Percentiles rank a stretch among this genome's conserved stretches.
Evolutionary conservation across 2,797 vertebrate species (phyloP).

Genomic region (Takifugu ocellatus): DNA sequence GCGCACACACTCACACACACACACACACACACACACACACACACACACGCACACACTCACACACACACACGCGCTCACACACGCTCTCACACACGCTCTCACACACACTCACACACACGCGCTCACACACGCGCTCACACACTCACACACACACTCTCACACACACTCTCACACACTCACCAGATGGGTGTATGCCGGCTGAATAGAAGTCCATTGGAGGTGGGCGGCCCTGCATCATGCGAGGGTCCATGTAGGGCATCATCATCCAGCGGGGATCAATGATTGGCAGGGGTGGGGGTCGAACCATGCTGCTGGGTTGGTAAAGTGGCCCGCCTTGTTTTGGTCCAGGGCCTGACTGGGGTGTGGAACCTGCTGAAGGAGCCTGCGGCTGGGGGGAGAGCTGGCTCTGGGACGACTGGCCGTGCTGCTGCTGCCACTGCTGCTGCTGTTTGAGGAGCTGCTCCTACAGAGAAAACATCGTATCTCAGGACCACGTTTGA

Average conservation of each 20-base stretch:
- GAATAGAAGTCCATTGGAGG: conserved; percentile 88
- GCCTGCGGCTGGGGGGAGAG: conserved; percentile 75
- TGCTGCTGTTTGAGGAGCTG: conserved; percentile 82
- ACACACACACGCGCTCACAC: too few relatives aligned
- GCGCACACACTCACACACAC: too few relatives aligned
- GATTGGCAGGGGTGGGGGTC: conserved; percentile 85
- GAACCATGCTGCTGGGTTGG: conserved; percentile 82
- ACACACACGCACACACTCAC: too few relatives aligned
- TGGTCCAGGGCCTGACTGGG: conserved; percentile 71
- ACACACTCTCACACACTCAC: not conserved
- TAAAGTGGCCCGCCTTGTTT: conserved; percentile 80
- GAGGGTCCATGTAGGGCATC: conserved; percentile 91
- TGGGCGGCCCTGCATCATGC: conserved; percentile 89
- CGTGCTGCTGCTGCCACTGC: conserved; percentile 75
- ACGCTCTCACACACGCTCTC: too few relatives aligned
- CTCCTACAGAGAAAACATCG: conserved; percentile 60
- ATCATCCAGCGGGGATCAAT: conserved; percentile 97
- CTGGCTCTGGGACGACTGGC: conserved; percentile 74
- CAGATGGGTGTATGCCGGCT: conserved; percentile 84
- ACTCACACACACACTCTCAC: too few relatives aligned
- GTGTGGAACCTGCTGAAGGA: conserved; percentile 68
- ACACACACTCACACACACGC: too few relatives aligned
- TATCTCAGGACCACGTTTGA: too few relatives aligned
- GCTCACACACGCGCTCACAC: too few relatives aligned
- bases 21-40: too few relatives aligned